phyloP scores from a whole-genome alignment of 2,888 invertebrate species.

The Chymomyza fuscimana region DNA sequence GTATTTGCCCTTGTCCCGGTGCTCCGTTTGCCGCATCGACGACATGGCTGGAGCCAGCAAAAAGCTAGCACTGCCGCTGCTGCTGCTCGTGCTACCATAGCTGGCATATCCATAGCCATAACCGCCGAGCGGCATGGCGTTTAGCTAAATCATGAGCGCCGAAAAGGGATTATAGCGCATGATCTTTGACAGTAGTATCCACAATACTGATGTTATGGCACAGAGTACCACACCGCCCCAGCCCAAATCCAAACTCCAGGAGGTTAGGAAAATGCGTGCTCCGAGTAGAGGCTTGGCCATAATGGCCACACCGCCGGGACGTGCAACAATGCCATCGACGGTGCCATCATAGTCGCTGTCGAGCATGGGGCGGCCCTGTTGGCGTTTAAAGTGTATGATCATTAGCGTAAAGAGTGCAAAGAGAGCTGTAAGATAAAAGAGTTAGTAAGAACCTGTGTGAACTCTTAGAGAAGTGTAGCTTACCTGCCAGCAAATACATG shows the following conservation, averaged over 20 bases:
- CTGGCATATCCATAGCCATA: slow-evolving; percentile 50
- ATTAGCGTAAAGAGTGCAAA: slow-evolving; percentile 94
- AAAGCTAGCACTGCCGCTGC: slow-evolving; percentile 60
- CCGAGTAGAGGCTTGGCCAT: slow-evolving; percentile 83
- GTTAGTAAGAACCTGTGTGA: neutral
- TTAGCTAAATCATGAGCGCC: slow-evolving; percentile 84
- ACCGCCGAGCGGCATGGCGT: slow-evolving; percentile 71
- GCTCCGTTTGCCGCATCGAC: slow-evolving; percentile 69
- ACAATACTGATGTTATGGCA: slow-evolving; percentile 89
- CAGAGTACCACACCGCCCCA: slow-evolving; percentile 93
- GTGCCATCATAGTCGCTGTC: slow-evolving; percentile 84
- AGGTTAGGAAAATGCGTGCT: slow-evolving; percentile 87
- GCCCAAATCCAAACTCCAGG: slow-evolving; percentile 91
- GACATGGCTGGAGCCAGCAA: slow-evolving; percentile 50
- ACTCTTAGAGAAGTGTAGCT: slow-evolving; percentile 55
- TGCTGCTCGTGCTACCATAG: slow-evolving; percentile 62
- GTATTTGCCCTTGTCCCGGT: slow-evolving; percentile 64
- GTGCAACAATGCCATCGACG: slow-evolving; percentile 86
- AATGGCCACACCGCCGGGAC: slow-evolving; percentile 81
- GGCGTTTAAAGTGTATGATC: slow-evolving; percentile 94
- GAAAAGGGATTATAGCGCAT: slow-evolving; percentile 93
- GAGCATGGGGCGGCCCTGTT: slow-evolving; percentile 84
- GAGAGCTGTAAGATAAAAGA: slow-evolving; percentile 83
- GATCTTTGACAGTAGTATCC: slow-evolving; percentile 93
- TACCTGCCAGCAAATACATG: slow-evolving; percentile 95